Evolutionary conservation across 2,797 vertebrate species (phyloP).

Genomic region (Crax fasciolata): DNA sequence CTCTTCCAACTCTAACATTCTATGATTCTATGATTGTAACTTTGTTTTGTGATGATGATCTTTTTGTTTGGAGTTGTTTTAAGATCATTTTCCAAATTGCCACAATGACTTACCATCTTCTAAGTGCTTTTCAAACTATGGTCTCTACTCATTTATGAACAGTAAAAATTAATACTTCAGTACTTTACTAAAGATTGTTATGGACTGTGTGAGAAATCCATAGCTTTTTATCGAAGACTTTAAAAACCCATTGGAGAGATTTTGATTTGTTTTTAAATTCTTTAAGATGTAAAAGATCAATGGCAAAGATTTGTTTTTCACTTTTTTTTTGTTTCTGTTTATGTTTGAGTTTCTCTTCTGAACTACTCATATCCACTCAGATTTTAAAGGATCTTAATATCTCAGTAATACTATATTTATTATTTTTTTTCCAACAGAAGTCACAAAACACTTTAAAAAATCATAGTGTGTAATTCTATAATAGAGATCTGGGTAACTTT

Average conservation of each 20-base stretch:
- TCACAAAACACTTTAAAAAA: not conserved
- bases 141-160: not conserved
- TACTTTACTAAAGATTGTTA: not conserved
- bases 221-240: not conserved
- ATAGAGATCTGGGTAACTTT: not conserved
- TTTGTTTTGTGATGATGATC: not conserved
- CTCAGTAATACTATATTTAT: not conserved
- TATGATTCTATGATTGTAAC: not conserved
- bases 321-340: not conserved
- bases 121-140: not conserved
- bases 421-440: not conserved
- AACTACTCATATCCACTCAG: not conserved
- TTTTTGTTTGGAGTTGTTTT: not conserved
- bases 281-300: not conserved
- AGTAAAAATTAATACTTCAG: not conserved
- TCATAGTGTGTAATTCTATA: not conserved
- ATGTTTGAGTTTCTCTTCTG: not conserved
- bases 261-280: not conserved
- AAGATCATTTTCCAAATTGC: not conserved
- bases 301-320: not conserved
- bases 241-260: not conserved
- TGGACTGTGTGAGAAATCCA: not conserved
- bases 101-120: not conserved
- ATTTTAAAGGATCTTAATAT: not conserved
- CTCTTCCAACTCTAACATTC: no score